Evolutionary conservation across 2,888 invertebrate genomes (phyloP).

Genomic region (Eumacrocentrus americanus): DNA sequence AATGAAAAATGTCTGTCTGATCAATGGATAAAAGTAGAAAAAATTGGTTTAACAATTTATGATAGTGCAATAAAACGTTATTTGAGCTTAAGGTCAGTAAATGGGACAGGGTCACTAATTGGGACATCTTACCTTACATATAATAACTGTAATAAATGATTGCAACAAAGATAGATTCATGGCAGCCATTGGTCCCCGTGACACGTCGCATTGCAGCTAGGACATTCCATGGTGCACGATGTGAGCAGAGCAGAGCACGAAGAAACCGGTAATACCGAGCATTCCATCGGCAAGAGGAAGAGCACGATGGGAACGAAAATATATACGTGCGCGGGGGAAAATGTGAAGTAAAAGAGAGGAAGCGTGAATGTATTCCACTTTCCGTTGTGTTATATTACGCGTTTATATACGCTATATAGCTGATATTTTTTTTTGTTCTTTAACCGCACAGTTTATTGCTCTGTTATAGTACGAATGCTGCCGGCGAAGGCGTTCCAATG

Average conservation of each 20-base stretch:
- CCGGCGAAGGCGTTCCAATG: neutral
- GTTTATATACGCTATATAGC: neutral
- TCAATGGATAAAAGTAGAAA: too few species aligned
- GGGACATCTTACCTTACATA: neutral
- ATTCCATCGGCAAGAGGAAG: constrained; percentile 23
- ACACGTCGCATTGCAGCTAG: constrained; percentile 31
- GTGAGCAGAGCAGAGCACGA: constrained; percentile 19
- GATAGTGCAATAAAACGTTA: too few species aligned
- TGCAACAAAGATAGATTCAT: neutral
- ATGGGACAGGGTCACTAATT: neutral
- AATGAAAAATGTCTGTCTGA: too few species aligned
- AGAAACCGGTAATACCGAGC: constrained; percentile 33
- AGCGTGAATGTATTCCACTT: constrained; percentile 8
- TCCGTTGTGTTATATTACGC: constrained; percentile 1
- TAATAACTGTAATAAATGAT: neutral
- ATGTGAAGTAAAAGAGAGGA: constrained; percentile 8
- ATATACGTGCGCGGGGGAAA: constrained; percentile 17
- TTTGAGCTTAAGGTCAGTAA: too few species aligned
- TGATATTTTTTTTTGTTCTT: constrained; percentile 6
- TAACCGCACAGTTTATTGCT: too few species aligned
- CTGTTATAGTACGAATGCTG: too few species aligned
- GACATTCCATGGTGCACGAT: constrained; percentile 30
- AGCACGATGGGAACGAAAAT: constrained; percentile 11
- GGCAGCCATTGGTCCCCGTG: constrained; percentile 18
- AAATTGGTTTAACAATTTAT: too few species aligned